Percentiles rank a stretch among this genome's conserved stretches.
Evolutionary conservation across 2,888 invertebrate genomes (phyloP).

Genomic region (Lasius fuliginosus): DNA sequence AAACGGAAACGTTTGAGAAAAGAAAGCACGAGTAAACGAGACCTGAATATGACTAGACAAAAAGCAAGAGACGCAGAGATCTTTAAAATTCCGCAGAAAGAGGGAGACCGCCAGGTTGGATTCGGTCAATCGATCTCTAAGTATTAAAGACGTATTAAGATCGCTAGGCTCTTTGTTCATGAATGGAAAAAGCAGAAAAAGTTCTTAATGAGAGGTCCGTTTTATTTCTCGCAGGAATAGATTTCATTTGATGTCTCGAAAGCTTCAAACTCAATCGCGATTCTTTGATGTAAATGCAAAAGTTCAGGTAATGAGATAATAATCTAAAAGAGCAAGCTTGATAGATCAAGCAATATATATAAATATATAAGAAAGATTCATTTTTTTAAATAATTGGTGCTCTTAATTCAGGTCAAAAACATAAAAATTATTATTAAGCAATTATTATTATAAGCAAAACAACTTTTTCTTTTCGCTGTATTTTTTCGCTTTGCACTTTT

Average conservation of each 20-base stretch:
- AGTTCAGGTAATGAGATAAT: background rate
- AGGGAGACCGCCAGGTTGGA: background rate
- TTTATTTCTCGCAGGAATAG: slow-evolving; percentile 14
- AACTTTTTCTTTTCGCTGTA: background rate
- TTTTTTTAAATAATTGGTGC: background rate
- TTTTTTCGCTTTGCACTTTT: background rate
- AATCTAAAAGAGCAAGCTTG: background rate
- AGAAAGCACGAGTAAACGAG: slow-evolving; percentile 19
- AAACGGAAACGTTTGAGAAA: background rate
- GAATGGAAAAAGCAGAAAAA: slow-evolving; percentile 30
- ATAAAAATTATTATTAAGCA: background rate
- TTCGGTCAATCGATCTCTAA: slow-evolving; percentile 43
- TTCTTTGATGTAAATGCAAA: slow-evolving; percentile 31
- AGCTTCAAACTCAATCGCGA: background rate
- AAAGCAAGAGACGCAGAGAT: slow-evolving; percentile 7
- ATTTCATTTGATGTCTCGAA: slow-evolving; percentile 22
- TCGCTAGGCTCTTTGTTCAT: slow-evolving; percentile 26
- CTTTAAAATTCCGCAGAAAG: slow-evolving; percentile 36
- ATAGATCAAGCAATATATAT: background rate
- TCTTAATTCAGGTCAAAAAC: background rate
- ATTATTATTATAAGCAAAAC: background rate
- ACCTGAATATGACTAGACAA: background rate
- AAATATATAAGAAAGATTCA: background rate
- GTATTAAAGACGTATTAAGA: slow-evolving; percentile 46
- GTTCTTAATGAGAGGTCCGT: slow-evolving; percentile 59